phyloP scores from a whole-genome alignment of 2,797 vertebrate species.

The Orestias chungarensis region DNA sequence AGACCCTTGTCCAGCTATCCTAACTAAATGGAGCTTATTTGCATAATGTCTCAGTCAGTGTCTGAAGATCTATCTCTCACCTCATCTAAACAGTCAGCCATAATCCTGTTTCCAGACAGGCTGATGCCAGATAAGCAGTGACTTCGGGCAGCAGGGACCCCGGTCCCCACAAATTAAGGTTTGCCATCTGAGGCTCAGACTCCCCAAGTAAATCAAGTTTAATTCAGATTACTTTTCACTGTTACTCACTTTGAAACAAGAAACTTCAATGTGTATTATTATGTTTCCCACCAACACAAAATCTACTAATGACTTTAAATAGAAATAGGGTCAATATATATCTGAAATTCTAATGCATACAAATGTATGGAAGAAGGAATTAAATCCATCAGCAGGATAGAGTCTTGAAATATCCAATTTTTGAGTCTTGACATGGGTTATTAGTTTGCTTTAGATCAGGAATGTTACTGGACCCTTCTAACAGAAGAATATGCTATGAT shows the following conservation, averaged over 20 bases:
- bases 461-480: not conserved
- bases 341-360: not conserved
- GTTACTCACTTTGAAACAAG: not conserved
- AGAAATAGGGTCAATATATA: not conserved
- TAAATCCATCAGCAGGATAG: not conserved
- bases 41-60: slow-evolving; percentile 58
- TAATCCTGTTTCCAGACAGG: slow-evolving; percentile 82
- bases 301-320: not conserved
- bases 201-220: slow-evolving; percentile 7
- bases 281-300: not conserved
- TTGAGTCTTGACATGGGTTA: not conserved
- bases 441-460: not conserved
- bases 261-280: not conserved
- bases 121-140: slow-evolving; percentile 72
- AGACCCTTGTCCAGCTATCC: slow-evolving; percentile 50
- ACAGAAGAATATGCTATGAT: not conserved
- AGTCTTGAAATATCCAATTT: not conserved
- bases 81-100: slow-evolving; percentile 63
- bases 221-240: too few relatives aligned
- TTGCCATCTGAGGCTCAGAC: slow-evolving; percentile 31
- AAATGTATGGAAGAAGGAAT: not conserved
- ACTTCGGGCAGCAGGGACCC: slow-evolving; percentile 57
- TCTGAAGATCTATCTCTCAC: slow-evolving; percentile 61
- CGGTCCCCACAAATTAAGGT: slow-evolving; percentile 44
- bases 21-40: slow-evolving; percentile 62